Evolutionary conservation across 2,888 invertebrate species (phyloP), one percentile per base, ranked within the genome.

Genomic region (Limenitis camilla): DNA sequence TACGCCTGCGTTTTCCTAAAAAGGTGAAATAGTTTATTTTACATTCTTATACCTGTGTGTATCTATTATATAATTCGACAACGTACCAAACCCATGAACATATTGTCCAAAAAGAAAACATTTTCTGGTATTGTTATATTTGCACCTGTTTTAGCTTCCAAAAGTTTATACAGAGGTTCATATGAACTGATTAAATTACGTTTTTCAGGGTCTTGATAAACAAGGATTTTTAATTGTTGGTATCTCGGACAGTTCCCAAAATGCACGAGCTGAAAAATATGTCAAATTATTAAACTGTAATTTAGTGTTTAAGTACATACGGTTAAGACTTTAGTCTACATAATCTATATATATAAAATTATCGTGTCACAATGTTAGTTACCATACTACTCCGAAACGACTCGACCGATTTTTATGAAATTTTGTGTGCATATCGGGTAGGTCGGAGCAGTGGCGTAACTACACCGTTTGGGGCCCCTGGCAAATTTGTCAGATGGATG

Each of bases 61-160:
- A 27, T 0, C 11, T 11, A 45, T 35, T 29, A 40, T 28, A 6
- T 28, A 6, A 5, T 11, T 28, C 32, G 19, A 2, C 33, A 8
- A 65, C 72, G 42, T 69, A 88, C 88, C 79, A 88, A 68, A 19
- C 86, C 71, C 67, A 88, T 87, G 52, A 85, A 80, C 38, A 86
- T 65, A 55, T 88, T 88, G 56, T 88, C 85, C 58, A 88, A 69
- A 56, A 60, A 82, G 60, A 88, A 88, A 1, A 88, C 80, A 36
- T 85, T 74, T 61, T 81, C 80, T 2, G 83, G 61, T 38, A 65
- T 77, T 1, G 80, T 79, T 46, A 87, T 78, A 40, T 81, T 82
- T 1, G 62, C 72, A n/a, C 71, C 72, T 5, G 82, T 76, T 19
- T 78, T 68, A 33, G 74, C 57, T n/a, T 68, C 70, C 28, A 88